Evolutionary conservation across 92 coral and sea anemone genomes (phyloP).

Genomic region (Phenganax marumi): DNA sequence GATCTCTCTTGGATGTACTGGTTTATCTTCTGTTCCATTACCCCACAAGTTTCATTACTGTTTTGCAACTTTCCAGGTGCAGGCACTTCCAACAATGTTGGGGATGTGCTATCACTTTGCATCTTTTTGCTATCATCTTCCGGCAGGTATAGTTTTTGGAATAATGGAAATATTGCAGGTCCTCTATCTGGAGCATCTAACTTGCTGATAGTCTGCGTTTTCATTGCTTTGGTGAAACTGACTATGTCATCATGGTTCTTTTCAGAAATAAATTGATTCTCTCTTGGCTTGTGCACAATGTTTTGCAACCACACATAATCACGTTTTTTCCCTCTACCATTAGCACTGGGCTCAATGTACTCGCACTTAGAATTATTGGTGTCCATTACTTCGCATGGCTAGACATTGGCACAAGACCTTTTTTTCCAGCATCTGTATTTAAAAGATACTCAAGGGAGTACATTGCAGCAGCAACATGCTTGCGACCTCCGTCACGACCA

Average conservation of each 20-base stretch:
- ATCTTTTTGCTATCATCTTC: slow-evolving; percentile 60
- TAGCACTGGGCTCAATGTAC: background rate
- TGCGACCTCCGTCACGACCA: no score
- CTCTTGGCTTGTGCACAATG: background rate
- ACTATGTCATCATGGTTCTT: background rate
- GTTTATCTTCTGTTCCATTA: background rate
- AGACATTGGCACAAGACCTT: background rate
- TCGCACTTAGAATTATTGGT: no score
- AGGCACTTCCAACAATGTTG: no score
- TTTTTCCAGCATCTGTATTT: no score
- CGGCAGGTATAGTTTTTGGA: background rate
- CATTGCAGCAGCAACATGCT: no score
- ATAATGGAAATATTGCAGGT: background rate
- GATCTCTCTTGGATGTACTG: background rate
- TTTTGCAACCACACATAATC: slow-evolving; percentile 9
- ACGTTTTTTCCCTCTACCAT: background rate
- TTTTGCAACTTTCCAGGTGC: slow-evolving; percentile 39
- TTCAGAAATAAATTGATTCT: background rate
- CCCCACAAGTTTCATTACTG: slow-evolving; percentile 10
- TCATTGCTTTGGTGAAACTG: background rate
- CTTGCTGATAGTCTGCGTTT: background rate
- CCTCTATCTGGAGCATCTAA: background rate
- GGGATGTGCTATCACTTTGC: no score
- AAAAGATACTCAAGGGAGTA: no score
- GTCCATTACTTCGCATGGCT: no score